Conservation (phyloP, 64 coral and sea anemone species). For the Hydrozoanthus tunicans region DNA sequence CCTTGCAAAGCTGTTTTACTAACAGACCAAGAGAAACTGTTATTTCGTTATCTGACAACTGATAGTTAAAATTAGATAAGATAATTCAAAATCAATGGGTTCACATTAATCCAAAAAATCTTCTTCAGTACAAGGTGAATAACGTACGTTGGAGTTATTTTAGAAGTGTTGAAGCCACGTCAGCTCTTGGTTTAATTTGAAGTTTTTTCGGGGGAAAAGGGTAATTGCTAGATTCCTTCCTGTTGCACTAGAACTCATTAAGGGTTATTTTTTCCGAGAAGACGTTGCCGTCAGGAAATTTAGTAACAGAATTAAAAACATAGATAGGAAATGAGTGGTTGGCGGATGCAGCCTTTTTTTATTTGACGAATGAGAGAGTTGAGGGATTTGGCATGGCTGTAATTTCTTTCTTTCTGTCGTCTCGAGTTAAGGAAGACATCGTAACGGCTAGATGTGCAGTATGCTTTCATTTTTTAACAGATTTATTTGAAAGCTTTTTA, state of each 20-base stretch:
- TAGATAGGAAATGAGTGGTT: not conserved
- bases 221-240: constrained; percentile 15
- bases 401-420: not conserved
- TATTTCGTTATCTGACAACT: not conserved
- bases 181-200: not conserved
- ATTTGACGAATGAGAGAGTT: not conserved
- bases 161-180: not conserved
- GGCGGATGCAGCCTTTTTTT: not conserved
- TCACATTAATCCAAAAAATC: not conserved
- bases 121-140: not conserved
- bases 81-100: not conserved
- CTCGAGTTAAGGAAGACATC: not conserved
- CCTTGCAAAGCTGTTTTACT: not conserved
- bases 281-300: constrained; percentile 12
- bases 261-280: constrained; percentile 21
- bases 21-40: not conserved
- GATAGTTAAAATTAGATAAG: not conserved
- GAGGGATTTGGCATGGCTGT: not conserved
- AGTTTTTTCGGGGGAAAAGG: constrained; percentile 4
- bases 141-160: not conserved
- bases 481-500: constrained; percentile 29
- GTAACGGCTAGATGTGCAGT: not conserved
- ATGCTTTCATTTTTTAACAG: not conserved
- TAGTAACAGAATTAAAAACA: not conserved
- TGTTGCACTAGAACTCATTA: constrained; percentile 11